Conservation (phyloP, 2,888 invertebrate species). For the Bombyx huttoni region DNA sequence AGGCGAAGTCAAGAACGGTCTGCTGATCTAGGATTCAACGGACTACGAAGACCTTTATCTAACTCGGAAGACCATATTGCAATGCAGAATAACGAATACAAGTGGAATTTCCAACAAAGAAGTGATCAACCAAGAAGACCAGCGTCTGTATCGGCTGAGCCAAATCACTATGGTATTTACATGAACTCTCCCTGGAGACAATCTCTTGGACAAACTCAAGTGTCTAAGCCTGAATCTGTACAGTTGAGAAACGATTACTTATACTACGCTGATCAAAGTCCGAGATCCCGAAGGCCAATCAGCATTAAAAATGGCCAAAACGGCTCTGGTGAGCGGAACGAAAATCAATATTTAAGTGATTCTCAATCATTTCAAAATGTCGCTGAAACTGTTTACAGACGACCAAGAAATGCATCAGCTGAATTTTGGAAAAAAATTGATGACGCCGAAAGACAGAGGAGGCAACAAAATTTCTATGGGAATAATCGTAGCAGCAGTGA, state of each 20-base stretch:
- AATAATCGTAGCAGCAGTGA: constrained; percentile 52
- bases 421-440: constrained; percentile 78
- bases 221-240: constrained; percentile 51
- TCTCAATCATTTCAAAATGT: constrained; percentile 51
- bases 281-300: constrained; percentile 81
- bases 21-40: constrained; percentile 53
- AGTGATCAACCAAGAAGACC: constrained; percentile 58
- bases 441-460: constrained; percentile 54
- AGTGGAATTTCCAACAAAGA: constrained; percentile 36
- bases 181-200: constrained; percentile 56
- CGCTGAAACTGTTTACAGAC: constrained; percentile 38
- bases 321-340: constrained; percentile 20
- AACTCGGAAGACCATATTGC: constrained; percentile 68
- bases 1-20: constrained; percentile 61
- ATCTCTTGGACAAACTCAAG: constrained; percentile 30
- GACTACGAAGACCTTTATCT: constrained; percentile 59
- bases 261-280: constrained; percentile 80
- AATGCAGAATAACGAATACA: constrained; percentile 60
- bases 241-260: constrained; percentile 68
- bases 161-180: constrained; percentile 58
- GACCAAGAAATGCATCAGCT: constrained; percentile 69
- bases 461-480: constrained; percentile 41
- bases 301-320: constrained; percentile 72
- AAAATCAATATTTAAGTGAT: constrained; percentile 64
- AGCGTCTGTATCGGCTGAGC: constrained; percentile 64